Percentiles rank a stretch among this genome's conserved stretches.
Conservation (phyloP, 2,113 vertebrate genomes). For the Tyrannus savana region DNA sequence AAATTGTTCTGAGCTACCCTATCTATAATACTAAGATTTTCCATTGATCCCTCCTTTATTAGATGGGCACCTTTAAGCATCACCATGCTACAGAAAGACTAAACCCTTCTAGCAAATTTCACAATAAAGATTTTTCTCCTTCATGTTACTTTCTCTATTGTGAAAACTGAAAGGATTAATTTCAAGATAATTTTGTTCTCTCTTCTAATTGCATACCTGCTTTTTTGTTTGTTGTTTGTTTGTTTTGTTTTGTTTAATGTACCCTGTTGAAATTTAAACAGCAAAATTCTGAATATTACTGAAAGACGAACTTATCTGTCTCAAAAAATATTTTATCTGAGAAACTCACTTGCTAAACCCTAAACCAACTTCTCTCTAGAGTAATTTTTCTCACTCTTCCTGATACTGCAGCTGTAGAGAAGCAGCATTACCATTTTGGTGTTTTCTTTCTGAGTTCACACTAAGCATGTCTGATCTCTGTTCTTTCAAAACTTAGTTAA, state of each 20-base stretch:
- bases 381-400: background rate
- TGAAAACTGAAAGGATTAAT: background rate
- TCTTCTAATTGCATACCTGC: background rate
- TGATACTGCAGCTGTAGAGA: background rate
- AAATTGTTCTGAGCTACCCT: background rate
- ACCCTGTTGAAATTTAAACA: background rate
- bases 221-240: background rate
- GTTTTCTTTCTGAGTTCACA: background rate
- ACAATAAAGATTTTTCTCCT: background rate
- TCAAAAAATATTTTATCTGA: background rate
- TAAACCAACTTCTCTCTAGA: background rate
- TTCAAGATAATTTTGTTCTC: background rate
- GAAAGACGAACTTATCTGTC: background rate
- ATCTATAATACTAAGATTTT: background rate
- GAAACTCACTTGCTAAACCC: background rate
- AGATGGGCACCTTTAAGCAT: accelerated
- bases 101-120: background rate
- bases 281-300: background rate
- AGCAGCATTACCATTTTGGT: background rate
- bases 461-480: background rate
- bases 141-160: background rate
- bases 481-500: background rate
- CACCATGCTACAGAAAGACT: background rate
- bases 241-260: background rate
- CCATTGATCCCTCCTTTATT: background rate